Evolutionary conservation across 2,888 invertebrate genomes (phyloP), one percentile per base, ranked within the genome.

Genomic region (Brachynemurus nebulosus): DNA sequence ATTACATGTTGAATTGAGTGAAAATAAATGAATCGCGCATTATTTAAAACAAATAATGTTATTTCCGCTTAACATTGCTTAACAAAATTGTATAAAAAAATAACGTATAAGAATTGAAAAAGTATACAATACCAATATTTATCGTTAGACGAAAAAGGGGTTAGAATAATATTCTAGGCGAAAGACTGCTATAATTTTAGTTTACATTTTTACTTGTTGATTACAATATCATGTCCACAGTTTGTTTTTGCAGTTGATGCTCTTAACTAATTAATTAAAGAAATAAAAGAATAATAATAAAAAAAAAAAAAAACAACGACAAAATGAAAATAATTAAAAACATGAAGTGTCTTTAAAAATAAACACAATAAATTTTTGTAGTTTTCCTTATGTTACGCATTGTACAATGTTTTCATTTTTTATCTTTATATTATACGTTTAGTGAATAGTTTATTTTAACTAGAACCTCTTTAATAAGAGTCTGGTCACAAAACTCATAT

Each of bases 211-310:
- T 27, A 3, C 6, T 27, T 30, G n/a, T 30, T n/a, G 5, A 12
- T 30, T 30, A 12, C n/a, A 12, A 7, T 30, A 30, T 4, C 30
- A 30, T 30, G 30, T 30, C 30, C 30, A 30, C 30, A 30, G 14
- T 30, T 30, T 30, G 30, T 30, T 30, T 30, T 30, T 30, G 14
- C 30, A 30, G n/a, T n/a, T n/a, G n/a, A n/a, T n/a, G n/a, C n/a
- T n/a, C n/a, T n/a, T n/a, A n/a, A n/a, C n/a, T n/a, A n/a, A n/a
- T n/a, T n/a, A n/a, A n/a, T n/a, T n/a, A n/a, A n/a, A n/a, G n/a
- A n/a, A n/a, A n/a, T n/a, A n/a, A n/a, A n/a, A n/a, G n/a, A 30
- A 30, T 5, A 30, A 27, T 4, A 27, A 27, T 27, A 27, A 27
- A n/a, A 30, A 30, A 30, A 12, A 30, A 14, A 12, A 12, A 30